phyloP scores from a whole-genome alignment of 2,113 vertebrate genomes.

The Apistogramma diplotaenia region DNA sequence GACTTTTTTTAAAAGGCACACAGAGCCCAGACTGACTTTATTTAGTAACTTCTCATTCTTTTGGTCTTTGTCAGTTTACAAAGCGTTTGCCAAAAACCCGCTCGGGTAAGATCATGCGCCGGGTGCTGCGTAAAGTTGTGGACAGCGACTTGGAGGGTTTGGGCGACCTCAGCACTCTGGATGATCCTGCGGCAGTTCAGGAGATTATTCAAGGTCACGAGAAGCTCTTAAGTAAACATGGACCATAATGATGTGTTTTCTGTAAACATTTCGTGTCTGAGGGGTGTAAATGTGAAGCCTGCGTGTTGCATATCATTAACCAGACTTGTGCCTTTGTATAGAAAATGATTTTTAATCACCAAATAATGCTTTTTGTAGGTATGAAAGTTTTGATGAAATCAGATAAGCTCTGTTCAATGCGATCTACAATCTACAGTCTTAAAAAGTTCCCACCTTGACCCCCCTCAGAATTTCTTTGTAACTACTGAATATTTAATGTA shows the following conservation, averaged over 20 bases:
- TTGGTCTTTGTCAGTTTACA: constrained; percentile 38
- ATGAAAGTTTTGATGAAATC: background rate
- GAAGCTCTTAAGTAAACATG: constrained; percentile 38
- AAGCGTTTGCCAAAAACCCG: constrained; percentile 79
- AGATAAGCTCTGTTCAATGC: background rate
- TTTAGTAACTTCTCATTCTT: background rate
- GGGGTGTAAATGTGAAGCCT: background rate
- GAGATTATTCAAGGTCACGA: constrained; percentile 74
- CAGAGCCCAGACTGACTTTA: background rate
- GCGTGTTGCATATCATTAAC: background rate
- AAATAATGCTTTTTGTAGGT: constrained; percentile 12
- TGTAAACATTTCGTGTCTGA: background rate
- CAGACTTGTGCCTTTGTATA: background rate
- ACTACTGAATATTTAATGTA: background rate
- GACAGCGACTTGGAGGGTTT: constrained; percentile 71
- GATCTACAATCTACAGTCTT: background rate
- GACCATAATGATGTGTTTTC: background rate
- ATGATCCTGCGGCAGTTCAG: constrained; percentile 70
- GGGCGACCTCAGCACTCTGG: constrained; percentile 81
- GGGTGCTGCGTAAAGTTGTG: constrained; percentile 79
- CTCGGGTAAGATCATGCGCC: constrained; percentile 82
- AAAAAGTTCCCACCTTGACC: background rate
- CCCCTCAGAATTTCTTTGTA: too few species aligned
- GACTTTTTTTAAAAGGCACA: background rate
- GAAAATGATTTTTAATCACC: background rate